These are phyloP conservation scores for Hippasteria phrygiana DNA, from an alignment of 53 echinoderm and acorn worm genomes.

Conservation along the genomic window DNA sequence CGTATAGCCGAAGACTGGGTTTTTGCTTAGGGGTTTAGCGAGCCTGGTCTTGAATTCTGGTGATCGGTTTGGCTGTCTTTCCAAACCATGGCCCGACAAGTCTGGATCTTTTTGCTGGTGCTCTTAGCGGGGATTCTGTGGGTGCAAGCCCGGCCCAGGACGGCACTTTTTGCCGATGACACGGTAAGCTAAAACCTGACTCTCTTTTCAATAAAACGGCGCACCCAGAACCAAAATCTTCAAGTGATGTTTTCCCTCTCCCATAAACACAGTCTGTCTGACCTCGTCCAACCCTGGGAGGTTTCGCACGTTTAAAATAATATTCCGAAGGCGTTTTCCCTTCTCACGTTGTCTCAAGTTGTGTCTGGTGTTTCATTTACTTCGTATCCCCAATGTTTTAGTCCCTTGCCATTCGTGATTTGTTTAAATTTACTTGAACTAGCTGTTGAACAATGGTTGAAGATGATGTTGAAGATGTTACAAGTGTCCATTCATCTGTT, in stretches of 20 bases:
- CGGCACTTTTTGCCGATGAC: slow-evolving; percentile 11
- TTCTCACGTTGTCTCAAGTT: not conserved
- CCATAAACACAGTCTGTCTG: not conserved
- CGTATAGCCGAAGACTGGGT: not conserved
- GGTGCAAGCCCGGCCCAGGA: slow-evolving; percentile 7
- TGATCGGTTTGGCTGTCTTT: not conserved
- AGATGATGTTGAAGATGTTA: too few species aligned
- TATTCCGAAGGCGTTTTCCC: not conserved
- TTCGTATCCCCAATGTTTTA: not conserved
- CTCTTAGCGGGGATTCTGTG: slow-evolving; percentile 5
- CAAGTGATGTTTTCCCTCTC: not conserved
- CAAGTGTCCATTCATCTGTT: too few species aligned
- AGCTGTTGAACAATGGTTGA: not conserved
- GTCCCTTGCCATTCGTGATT: not conserved
- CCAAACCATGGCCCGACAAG: not conserved
- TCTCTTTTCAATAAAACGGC: not conserved
- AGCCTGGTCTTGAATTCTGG: slow-evolving; percentile 5
- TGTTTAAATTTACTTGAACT: not conserved
- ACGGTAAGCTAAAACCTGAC: slow-evolving; percentile 22
- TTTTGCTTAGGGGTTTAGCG: slow-evolving; percentile 12
- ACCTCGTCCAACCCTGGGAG: slow-evolving; percentile 22
- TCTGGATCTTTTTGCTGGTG: slow-evolving; percentile 14
- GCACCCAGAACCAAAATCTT: not conserved
- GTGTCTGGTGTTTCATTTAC: not conserved
- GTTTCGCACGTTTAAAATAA: not conserved